Conservation (phyloP, 2,797 vertebrate genomes). For the Nasua narica region DNA sequence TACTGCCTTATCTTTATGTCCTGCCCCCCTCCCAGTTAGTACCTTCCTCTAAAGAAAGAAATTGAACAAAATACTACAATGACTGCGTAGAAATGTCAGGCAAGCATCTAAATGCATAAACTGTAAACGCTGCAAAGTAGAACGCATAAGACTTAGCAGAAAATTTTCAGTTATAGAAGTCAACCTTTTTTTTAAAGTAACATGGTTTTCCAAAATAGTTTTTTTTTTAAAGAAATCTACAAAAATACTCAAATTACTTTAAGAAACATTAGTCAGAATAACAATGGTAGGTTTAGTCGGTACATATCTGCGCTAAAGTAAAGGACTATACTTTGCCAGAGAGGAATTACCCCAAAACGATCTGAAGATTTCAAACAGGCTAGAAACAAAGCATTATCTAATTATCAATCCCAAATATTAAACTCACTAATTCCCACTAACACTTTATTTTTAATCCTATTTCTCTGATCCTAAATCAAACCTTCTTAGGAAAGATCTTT, state of each 20-base stretch:
- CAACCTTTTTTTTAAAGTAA: not conserved
- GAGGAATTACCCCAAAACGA: not conserved
- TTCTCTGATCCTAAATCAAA: constrained; percentile 6
- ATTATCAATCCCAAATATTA: not conserved
- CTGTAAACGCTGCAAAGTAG: not conserved
- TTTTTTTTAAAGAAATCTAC: not conserved
- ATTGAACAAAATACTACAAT: not conserved
- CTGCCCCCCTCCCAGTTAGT: not conserved
- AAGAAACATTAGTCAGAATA: not conserved
- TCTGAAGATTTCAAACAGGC: not conserved
- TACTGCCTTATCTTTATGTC: not conserved
- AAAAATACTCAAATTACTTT: not conserved
- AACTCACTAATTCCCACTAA: not conserved
- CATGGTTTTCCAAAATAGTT: not conserved
- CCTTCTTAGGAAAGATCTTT: constrained; percentile 8
- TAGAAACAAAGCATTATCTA: not conserved
- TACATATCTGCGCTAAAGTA: not conserved
- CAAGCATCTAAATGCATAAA: not conserved
- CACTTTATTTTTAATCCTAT: not conserved
- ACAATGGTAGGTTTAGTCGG: not conserved
- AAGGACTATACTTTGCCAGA: not conserved
- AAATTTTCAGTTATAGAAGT: not conserved
- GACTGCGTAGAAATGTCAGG: not conserved
- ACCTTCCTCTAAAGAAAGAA: not conserved
- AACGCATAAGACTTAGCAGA: not conserved